Evolutionary conservation across 2,797 vertebrate genomes (phyloP).

Genomic region (Moxostoma hubbsi): DNA sequence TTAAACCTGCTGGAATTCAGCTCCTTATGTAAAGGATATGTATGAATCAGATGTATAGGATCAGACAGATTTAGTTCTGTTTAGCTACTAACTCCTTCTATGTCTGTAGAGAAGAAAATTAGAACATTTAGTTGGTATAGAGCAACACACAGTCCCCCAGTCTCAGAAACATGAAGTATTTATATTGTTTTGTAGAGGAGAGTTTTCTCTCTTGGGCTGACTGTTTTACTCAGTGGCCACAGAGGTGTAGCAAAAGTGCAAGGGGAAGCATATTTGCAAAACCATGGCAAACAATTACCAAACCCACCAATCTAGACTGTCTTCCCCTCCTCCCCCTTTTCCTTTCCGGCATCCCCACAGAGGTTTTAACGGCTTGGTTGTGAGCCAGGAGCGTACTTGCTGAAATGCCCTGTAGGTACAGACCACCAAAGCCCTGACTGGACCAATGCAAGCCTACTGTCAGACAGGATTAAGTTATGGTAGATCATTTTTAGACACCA

Average conservation of each 20-base stretch:
- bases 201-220: neutral
- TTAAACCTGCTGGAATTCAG: conserved; percentile 8
- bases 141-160: neutral
- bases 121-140: neutral
- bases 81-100: neutral
- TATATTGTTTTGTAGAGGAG: neutral
- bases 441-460: conserved; percentile 8
- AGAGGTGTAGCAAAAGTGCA: conserved; percentile 51
- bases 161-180: neutral
- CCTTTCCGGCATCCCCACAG: conserved; percentile 34
- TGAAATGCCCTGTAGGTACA: conserved; percentile 36
- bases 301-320: conserved; percentile 43
- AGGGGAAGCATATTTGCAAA: conserved; percentile 51
- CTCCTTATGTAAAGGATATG: neutral
- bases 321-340: conserved; percentile 11
- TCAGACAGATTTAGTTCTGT: conserved; percentile 13
- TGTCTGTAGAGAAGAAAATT: conserved; percentile 3
- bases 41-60: conserved; percentile 15
- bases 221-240: conserved; percentile 34
- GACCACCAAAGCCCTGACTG: conserved; percentile 15
- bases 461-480: neutral
- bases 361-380: conserved; percentile 51
- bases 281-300: conserved; percentile 56
- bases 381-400: conserved; percentile 35
- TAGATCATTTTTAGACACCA: conserved; percentile 3